These are phyloP conservation scores for Lepidocyrtinus sp. DNA, from an alignment of 2,888 invertebrate genomes.

Conservation along the genomic window DNA sequence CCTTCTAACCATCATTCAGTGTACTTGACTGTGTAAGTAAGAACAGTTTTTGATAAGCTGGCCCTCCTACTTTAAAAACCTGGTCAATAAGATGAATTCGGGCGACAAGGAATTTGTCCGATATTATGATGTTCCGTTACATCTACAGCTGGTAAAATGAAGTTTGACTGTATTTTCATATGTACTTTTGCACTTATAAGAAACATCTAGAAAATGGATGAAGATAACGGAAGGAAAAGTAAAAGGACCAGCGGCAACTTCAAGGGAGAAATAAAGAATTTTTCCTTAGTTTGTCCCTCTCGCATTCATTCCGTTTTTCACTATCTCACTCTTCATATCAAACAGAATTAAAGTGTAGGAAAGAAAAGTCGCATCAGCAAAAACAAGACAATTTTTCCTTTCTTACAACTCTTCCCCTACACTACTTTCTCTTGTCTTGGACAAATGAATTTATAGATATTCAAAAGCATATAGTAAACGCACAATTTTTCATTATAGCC, in stretches of 20 bases:
- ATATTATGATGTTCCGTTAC: too few relatives aligned
- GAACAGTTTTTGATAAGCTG: too few relatives aligned
- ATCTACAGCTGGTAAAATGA: too few relatives aligned
- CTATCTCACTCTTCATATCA: background rate
- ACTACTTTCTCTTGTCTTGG: background rate
- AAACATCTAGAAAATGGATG: background rate
- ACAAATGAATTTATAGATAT: background rate
- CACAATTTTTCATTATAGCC: background rate
- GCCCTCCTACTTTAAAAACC: too few relatives aligned
- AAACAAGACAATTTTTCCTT: background rate
- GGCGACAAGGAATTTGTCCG: too few relatives aligned
- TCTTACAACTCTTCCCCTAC: background rate
- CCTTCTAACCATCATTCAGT: too few relatives aligned
- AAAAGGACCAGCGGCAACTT: background rate
- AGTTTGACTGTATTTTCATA: too few relatives aligned
- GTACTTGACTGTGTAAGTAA: too few relatives aligned
- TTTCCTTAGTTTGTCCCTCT: background rate
- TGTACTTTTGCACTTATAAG: background rate
- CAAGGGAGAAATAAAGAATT: background rate
- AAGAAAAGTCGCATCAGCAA: background rate
- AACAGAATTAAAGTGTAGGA: background rate
- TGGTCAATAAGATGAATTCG: too few relatives aligned
- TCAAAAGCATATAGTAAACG: background rate
- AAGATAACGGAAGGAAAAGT: background rate
- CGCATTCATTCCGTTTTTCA: background rate